These are phyloP conservation scores for Leptarthrus brevirostris DNA, from an alignment of 2,888 invertebrate species.

Conservation along the genomic window DNA sequence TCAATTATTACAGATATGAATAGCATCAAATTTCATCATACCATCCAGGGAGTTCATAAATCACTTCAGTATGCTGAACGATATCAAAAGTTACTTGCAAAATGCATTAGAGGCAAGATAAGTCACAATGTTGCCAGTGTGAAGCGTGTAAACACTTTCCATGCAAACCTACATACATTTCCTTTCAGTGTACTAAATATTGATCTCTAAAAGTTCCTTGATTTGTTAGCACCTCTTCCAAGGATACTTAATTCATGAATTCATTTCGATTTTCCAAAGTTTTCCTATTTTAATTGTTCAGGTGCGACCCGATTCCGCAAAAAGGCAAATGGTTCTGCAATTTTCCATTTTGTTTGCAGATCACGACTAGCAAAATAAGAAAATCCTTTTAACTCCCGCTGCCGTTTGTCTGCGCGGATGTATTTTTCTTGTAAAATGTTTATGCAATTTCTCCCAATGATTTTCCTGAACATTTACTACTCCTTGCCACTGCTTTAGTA, in stretches of 20 bases:
- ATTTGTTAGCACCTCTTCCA: too few relatives aligned
- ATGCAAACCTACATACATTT: not conserved
- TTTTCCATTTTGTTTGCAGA: not conserved
- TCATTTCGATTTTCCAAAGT: not conserved
- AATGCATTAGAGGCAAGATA: not conserved
- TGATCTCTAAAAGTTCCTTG: too few relatives aligned
- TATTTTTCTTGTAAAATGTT: not conserved
- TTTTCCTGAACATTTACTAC: not conserved
- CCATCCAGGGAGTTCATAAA: not conserved
- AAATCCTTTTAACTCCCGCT: not conserved
- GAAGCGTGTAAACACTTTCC: not conserved
- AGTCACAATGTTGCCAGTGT: not conserved
- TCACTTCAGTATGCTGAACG: not conserved
- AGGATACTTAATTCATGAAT: not conserved
- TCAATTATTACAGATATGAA: not conserved
- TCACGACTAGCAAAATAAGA: not conserved
- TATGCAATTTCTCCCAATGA: slow-evolving; percentile 7
- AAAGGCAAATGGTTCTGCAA: not conserved
- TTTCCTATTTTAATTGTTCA: not conserved
- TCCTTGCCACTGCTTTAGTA: not conserved
- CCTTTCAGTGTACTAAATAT: not conserved
- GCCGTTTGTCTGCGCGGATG: not conserved
- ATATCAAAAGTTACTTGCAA: not conserved
- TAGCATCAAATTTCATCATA: not conserved
- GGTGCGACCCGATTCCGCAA: not conserved